phyloP scores from a whole-genome alignment of 1,140 invertebrate genomes.

The Ips nitidus region DNA sequence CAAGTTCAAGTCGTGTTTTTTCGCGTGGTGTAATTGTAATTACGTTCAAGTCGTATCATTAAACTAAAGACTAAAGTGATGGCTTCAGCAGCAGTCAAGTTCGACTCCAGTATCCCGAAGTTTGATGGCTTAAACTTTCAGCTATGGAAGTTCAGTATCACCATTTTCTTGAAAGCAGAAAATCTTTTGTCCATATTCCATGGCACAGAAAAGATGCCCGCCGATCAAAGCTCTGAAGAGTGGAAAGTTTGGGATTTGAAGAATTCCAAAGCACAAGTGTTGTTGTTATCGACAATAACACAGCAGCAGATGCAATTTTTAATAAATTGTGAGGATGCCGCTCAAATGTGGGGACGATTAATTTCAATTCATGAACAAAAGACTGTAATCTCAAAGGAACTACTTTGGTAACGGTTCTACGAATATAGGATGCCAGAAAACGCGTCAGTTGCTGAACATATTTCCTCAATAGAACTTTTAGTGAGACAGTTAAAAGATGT shows the following conservation, averaged over 20 bases:
- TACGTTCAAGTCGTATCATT: conserved; percentile 25
- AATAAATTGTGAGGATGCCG: conserved; percentile 44
- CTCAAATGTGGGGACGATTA: conserved; percentile 50
- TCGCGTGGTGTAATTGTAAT: too few species aligned
- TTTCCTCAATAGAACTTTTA: conserved; percentile 32
- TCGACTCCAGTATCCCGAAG: conserved; percentile 15
- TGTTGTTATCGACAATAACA: conserved; percentile 41
- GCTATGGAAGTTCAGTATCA: conserved; percentile 32
- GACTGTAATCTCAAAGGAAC: conserved; percentile 17
- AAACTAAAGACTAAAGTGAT: conserved; percentile 6
- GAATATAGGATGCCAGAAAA: conserved; percentile 15
- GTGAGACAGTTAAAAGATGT: too few species aligned
- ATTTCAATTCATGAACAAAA: conserved; percentile 48
- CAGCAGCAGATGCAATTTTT: conserved; percentile 45
- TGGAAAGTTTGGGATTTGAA: conserved; percentile 31
- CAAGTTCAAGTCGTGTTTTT: too few species aligned
- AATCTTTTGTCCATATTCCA: conserved; percentile 16
- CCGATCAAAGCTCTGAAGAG: background rate
- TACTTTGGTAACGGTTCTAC: conserved; percentile 23
- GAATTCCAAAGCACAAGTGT: conserved; percentile 39
- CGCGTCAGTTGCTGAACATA: conserved; percentile 18
- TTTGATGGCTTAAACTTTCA: conserved; percentile 35
- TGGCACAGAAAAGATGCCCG: conserved; percentile 16
- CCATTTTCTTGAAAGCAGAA: conserved; percentile 28
- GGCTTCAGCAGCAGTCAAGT: conserved; percentile 8